A percentile compares a stretch with the other conserved stretches of the same genome.
phyloP scores from a whole-genome alignment of 2,113 vertebrate species.

The Tauraco erythrolophus region DNA sequence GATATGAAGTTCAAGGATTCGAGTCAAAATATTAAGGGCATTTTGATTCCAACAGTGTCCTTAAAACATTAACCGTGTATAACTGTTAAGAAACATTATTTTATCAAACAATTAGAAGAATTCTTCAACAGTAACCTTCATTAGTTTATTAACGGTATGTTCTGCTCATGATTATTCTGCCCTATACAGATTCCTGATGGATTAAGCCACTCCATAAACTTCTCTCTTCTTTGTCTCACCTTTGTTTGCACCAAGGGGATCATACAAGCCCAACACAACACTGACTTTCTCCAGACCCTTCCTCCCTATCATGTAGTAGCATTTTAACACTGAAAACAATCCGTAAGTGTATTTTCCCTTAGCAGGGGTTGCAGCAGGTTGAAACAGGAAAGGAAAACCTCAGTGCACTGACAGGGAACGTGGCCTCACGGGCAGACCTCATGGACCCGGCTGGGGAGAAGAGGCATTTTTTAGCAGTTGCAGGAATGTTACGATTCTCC shows the following conservation, averaged over 20 bases:
- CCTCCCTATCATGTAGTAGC: background rate
- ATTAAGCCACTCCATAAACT: background rate
- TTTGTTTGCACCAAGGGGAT: fast-evolving
- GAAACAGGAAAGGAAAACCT: background rate
- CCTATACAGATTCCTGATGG: background rate
- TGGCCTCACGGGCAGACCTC: background rate
- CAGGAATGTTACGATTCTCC: background rate
- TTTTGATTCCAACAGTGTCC: background rate
- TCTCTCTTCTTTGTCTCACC: background rate
- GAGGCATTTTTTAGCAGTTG: background rate
- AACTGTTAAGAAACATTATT: background rate
- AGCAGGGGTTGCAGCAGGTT: background rate
- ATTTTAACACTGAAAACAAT: background rate
- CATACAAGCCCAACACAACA: background rate
- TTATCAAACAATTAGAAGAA: background rate
- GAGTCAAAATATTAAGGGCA: background rate
- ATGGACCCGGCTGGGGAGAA: fast-evolving
- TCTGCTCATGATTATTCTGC: background rate
- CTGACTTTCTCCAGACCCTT: background rate
- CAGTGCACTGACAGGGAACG: background rate
- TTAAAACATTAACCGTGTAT: background rate
- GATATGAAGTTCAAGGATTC: background rate
- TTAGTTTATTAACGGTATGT: background rate
- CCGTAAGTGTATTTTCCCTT: background rate
- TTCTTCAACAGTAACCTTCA: background rate